Evolutionary conservation across 2,888 invertebrate genomes (phyloP), one percentile per base, ranked within the genome.

Genomic region (Agrilus cyanescens): DNA sequence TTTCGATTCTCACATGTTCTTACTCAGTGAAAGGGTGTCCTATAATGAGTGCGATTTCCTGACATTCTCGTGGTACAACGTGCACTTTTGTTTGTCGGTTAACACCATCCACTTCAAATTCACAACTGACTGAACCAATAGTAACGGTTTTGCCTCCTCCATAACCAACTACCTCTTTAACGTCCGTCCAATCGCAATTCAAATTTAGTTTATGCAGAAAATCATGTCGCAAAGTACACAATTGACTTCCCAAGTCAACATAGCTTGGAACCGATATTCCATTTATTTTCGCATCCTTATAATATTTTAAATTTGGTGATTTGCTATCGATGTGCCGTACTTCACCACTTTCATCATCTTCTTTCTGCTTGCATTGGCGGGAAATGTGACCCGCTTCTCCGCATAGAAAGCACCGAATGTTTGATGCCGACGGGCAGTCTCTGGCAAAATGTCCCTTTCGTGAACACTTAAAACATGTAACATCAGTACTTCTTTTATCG

Each of bases 11-110:
- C 14, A 52, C 35, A 8, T 43, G 37, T 3, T 44, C 46, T 8
- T 7, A 32, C 10, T 52, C 51, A 6, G 50, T 51, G 34, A 45
- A 55, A 15, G 50, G 50, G 41, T 54, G 54, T 7, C 54, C 52
- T 16, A 54, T 43, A 32, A 54, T 32, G 4, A 55, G 38, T 1
- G 50, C 41, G 10, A 51, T 46, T 16, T 43, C 40, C 38, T 52
- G 52, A 12, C 44, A 40, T 12, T 48, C 44, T 6, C 43, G 46
- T 7, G 50, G 53, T 14, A 52, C 52, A 7, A 53, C 42, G 13
- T 46, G 43, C 10, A 50, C 40, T 31, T 43, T 37, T 15, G 30
- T 35, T 15, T 44, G 34, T 10, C 16, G 36, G 4, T 35, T n/a
- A 37, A 44, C 40, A 35, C 39, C 32, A 18, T 36, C 40, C 25